These are phyloP conservation scores for Cryptotis parvus DNA, from an alignment of 2,113 vertebrate species.

Conservation along the genomic window DNA sequence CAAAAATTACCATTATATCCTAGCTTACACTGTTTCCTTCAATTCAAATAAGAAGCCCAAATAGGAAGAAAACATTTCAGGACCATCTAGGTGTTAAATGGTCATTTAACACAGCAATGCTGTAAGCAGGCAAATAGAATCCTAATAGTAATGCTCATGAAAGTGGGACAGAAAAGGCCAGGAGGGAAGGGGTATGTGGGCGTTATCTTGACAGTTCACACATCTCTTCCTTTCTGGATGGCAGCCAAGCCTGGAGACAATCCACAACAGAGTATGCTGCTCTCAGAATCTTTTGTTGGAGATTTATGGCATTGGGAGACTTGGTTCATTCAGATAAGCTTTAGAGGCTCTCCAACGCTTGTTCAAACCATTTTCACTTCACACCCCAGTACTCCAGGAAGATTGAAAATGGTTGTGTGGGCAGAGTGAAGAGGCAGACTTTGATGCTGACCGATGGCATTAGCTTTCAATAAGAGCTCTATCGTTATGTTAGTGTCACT, in stretches of 20 bases:
- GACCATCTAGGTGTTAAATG: background rate
- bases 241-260: background rate
- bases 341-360: constrained; percentile 46
- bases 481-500: constrained; percentile 1
- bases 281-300: constrained; percentile 15
- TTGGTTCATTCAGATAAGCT: constrained; percentile 59
- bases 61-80: background rate
- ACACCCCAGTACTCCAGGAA: constrained; percentile 42
- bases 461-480: background rate
- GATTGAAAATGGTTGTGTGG: constrained; percentile 5
- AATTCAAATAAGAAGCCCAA: background rate
- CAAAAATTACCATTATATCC: constrained; percentile 20
- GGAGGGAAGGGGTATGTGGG: background rate
- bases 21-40: background rate
- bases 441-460: background rate
- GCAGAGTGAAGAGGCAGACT: background rate
- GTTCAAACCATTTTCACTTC: constrained; percentile 63
- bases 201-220: constrained; percentile 5
- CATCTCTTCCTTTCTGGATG: background rate
- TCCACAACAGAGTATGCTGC: background rate
- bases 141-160: background rate
- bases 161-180: background rate
- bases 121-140: background rate
- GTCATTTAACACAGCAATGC: background rate
- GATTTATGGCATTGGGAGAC: constrained; percentile 46